Base-by-base conservation (phyloP, 1,140 invertebrate species). In the Psix sp. region DNA sequence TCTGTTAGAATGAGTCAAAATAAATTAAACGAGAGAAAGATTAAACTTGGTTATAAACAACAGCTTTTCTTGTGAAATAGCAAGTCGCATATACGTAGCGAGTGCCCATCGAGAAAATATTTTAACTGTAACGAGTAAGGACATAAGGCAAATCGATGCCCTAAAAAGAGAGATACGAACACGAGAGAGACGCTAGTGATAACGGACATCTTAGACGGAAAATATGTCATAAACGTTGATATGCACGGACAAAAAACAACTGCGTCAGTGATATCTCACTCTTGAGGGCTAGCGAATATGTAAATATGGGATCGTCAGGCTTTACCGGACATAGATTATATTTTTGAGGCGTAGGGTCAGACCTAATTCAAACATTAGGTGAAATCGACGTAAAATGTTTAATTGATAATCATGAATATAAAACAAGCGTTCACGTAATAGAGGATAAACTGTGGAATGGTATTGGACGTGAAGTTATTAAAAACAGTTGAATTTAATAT, bases 391-490 rank as follows among this genome's bases (percentile, higher is more conserved):
- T 51, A 1, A 35, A 33, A 2, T 13, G 49, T n/a, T 10, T 5
- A 1, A 29, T 48, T 13, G 36, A 49, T 5, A 14, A 31, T 24
- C 13, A 24, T 62, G 4, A 14, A 10, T 62, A 14, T 40, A 0
- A n/a, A 1, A 17, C 11, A 0, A 33, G 36, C 0, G 24, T 60
- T 17, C 56, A 60, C 9, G 43, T 49, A 6, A 17, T 60, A 1
- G 7, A 13, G 17, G 45, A 42, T 24, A 5, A 18, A 3, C 10
- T 62, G 1, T n/a, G 45, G 15, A 14, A 15, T 60, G 6, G 5
- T 60, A 9, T 40, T 62, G 11, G 45, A 46, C 18, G 16, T 14
- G 1, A 43, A 62, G 16, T 51, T 62, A 24, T 11, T 62, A 5
- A 18, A 26, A 11, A 31, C 11, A 3, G n/a, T 24, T 1, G 24